Evolutionary conservation across 2,888 invertebrate species (phyloP), one percentile per base, ranked within the genome.

Genomic region (Noctua janthina): DNA sequence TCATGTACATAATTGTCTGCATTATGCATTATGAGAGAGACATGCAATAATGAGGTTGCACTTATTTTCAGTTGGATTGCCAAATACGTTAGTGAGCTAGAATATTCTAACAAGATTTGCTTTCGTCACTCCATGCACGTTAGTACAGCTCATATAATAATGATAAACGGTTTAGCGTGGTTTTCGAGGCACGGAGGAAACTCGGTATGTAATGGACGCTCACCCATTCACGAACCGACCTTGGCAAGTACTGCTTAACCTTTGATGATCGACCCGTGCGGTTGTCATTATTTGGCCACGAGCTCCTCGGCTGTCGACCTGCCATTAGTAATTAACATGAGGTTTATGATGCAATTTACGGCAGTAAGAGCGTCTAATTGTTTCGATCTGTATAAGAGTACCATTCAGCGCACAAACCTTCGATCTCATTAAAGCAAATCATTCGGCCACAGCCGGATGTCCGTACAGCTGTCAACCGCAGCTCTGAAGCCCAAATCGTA

Each of bases 401-500:
- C 29, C 29, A 20, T 8, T 49, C 4, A 11, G 20, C 11, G 3
- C 81, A 68, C n/a, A 51, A 51, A 29, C 39, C 7, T 59, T 49
- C 8, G 17, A 72, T 79, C 51, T 79, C 51, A 80, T 39, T 17
- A 59, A 59, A 49, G 10, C 35, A 67, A 56, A 56, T 46, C 49
- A 67, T 81, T 51, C 35, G 20, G 20, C 73, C 72, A 17, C 49
- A 39, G 10, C 43, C 13, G 71, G 35, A 71, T 62, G 4, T 51
- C 56, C 81, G 8, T 59, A 39, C 10, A 17, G 17, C 72, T 54
- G 35, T 70, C 51, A 64, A 81, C 82, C 82, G 5, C 51, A 72
- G 35, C 29, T 54, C 43, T n/a, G 20, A 54, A 35, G 2, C 20
- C 35, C 15, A 20, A 59, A 62, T 23, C n/a, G n/a, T 11, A n/a